A percentile compares a stretch with the other conserved stretches of the same genome.
Conservation (phyloP, 2,113 vertebrate species). For the Synchiropus splendidus region DNA sequence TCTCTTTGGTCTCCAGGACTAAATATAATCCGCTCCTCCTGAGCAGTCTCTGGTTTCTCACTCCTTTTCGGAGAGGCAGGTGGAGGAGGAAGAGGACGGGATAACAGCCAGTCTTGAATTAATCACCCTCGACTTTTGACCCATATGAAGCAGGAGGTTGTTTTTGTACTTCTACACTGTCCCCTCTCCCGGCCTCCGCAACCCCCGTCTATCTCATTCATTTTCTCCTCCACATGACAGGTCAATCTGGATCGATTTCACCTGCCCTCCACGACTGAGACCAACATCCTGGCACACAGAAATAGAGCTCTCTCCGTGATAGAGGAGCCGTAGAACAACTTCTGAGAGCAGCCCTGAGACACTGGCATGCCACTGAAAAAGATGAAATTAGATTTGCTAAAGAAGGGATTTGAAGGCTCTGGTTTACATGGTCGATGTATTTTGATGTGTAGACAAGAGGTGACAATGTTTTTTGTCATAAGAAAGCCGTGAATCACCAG, state of each 20-base stretch:
- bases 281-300: conserved; percentile 59
- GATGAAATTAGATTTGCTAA: neutral
- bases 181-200: conserved; percentile 18
- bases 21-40: conserved; percentile 55
- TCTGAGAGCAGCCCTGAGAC: conserved; percentile 7
- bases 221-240: conserved; percentile 57
- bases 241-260: conserved; percentile 62
- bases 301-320: conserved; percentile 52
- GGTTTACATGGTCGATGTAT: conserved; percentile 1
- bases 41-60: conserved; percentile 64
- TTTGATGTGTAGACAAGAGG: neutral
- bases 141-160: conserved; percentile 46
- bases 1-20: conserved; percentile 47
- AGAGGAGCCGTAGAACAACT: conserved; percentile 20
- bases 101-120: conserved; percentile 42
- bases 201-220: conserved; percentile 47
- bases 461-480: neutral
- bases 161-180: conserved; percentile 38
- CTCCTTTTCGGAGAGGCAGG: conserved; percentile 59
- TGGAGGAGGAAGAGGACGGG: conserved; percentile 37
- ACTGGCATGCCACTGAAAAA: no score
- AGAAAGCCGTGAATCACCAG: no score
- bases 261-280: conserved; percentile 51
- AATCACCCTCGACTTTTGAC: conserved; percentile 53
- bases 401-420: conserved; percentile 1